phyloP scores from a whole-genome alignment of 2,113 vertebrate genomes.

The Micromys minutus region DNA sequence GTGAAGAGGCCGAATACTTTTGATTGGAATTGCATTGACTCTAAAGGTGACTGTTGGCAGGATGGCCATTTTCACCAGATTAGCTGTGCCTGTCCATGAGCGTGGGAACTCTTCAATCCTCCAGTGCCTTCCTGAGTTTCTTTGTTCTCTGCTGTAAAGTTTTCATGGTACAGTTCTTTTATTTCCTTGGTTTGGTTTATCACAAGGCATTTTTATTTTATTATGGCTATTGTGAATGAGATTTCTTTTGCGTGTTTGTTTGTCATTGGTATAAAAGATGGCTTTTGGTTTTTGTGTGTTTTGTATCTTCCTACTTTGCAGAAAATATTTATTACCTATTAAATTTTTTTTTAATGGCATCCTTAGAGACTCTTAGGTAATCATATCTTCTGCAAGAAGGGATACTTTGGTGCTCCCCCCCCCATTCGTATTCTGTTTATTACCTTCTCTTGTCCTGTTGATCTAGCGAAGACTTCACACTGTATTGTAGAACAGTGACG shows the following conservation, averaged over 20 bases:
- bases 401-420: not conserved
- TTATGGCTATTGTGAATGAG: not conserved
- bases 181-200: not conserved
- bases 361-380: not conserved
- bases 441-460: not conserved
- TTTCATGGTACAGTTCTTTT: not conserved
- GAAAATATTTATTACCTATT: not conserved
- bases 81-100: not conserved
- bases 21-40: not conserved
- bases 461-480: not conserved
- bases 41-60: not conserved
- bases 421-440: not conserved
- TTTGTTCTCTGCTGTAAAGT: not conserved
- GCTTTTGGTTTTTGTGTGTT: not conserved
- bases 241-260: not conserved
- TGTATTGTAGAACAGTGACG: not conserved
- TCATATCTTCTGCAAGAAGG: not conserved
- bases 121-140: not conserved
- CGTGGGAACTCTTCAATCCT: not conserved
- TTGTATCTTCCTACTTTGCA: not conserved
- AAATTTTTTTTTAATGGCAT: not conserved
- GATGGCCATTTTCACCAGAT: not conserved
- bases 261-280: not conserved
- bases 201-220: not conserved
- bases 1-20: not conserved